These are phyloP conservation scores for Netelia melanura DNA, from an alignment of 2,888 invertebrate species.

Conservation along the genomic window DNA sequence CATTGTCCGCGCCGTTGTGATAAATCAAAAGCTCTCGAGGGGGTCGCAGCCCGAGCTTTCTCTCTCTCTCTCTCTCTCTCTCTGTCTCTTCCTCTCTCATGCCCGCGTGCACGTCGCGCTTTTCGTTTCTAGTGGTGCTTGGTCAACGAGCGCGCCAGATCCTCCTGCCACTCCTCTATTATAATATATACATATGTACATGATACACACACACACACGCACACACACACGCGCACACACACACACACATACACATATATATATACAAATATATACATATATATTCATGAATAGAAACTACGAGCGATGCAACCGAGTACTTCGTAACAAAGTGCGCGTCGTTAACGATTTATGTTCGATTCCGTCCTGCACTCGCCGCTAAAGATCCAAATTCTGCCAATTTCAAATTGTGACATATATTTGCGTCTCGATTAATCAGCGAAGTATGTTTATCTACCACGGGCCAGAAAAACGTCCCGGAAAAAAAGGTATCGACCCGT, in stretches of 20 bases:
- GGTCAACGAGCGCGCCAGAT: slow-evolving; percentile 33
- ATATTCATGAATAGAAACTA: background rate
- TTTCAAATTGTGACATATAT: slow-evolving; percentile 42
- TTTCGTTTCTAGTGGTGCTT: slow-evolving; percentile 41
- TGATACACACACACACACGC: background rate
- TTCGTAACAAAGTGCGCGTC: slow-evolving; percentile 79
- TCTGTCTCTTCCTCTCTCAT: background rate
- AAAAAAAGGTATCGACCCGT: too few relatives aligned
- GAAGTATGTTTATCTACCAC: slow-evolving; percentile 3
- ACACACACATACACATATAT: too few relatives aligned
- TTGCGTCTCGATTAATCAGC: slow-evolving; percentile 26
- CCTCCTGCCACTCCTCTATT: slow-evolving; percentile 27
- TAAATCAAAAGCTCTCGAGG: slow-evolving; percentile 78
- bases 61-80: slow-evolving; percentile 1
- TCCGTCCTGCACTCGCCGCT: slow-evolving; percentile 66
- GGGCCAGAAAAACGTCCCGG: background rate
- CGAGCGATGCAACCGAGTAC: slow-evolving; percentile 54
- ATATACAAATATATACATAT: too few relatives aligned
- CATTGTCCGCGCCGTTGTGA: slow-evolving; percentile 81
- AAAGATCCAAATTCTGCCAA: slow-evolving; percentile 46
- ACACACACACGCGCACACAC: too few relatives aligned
- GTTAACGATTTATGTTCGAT: slow-evolving; percentile 81
- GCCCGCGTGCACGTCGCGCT: slow-evolving; percentile 33
- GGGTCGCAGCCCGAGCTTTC: background rate
- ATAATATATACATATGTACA: slow-evolving; percentile 1